A percentile compares a stretch with the other conserved stretches of the same genome.
Evolutionary conservation across 1,140 invertebrate species (phyloP).

Genomic region (Chironomus striatipennis): DNA sequence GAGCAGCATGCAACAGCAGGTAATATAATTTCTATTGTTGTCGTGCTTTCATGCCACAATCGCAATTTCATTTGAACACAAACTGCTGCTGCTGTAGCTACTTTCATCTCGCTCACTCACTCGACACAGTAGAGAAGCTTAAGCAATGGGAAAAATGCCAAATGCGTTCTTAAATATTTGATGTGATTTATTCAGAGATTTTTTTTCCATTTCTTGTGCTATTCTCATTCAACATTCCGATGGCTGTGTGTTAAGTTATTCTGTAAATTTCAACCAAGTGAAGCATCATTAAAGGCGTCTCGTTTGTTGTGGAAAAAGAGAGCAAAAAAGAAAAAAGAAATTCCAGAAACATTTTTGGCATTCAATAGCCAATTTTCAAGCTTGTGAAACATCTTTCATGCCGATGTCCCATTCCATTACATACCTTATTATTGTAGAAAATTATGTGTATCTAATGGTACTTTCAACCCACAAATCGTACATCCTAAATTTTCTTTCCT

Average conservation of each 20-base stretch:
- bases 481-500: too few relatives aligned
- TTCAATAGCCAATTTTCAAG: conserved; percentile 8
- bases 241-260: too few relatives aligned
- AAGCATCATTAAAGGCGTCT: not conserved
- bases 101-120: too few relatives aligned
- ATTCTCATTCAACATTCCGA: not conserved
- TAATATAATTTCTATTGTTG: not conserved
- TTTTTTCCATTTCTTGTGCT: not conserved
- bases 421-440: not conserved
- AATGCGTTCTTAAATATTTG: conserved; percentile 18
- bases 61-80: not conserved
- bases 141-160: conserved; percentile 17
- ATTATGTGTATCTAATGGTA: conserved; percentile 14
- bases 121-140: not conserved
- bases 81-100: too few relatives aligned
- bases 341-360: conserved; percentile 5
- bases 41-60: not conserved
- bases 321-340: not conserved
- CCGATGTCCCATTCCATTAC: not conserved
- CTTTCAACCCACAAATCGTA: not conserved
- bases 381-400: too few relatives aligned
- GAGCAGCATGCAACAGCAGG: not conserved
- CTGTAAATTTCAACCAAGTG: not conserved
- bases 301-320: too few relatives aligned
- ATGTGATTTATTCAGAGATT: conserved; percentile 22